phyloP scores from a whole-genome alignment of 2,113 vertebrate genomes.

The Carlito syrichta region DNA sequence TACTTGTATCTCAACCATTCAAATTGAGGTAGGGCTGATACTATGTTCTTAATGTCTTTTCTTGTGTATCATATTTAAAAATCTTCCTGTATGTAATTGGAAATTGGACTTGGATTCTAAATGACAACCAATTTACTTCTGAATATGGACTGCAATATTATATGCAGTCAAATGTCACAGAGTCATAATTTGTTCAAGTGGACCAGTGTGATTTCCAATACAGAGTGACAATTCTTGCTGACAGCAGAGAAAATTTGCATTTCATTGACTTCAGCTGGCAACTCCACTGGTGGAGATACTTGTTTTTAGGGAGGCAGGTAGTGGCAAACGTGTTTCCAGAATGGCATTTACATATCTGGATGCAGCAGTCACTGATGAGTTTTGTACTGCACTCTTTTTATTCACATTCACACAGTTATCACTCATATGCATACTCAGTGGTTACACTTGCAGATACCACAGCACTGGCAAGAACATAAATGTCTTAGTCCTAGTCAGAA shows the following conservation, averaged over 20 bases:
- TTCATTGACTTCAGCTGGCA: neutral
- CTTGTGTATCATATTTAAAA: neutral
- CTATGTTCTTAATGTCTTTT: neutral
- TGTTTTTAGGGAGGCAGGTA: neutral
- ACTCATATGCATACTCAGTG: neutral
- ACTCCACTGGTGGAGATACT: too few relatives aligned
- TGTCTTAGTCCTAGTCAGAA: neutral
- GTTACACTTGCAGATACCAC: neutral
- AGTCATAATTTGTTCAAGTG: neutral
- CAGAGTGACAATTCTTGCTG: neutral
- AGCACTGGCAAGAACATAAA: too few relatives aligned
- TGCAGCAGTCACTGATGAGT: neutral
- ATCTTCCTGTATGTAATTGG: neutral
- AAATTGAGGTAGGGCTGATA: neutral
- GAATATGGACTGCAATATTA: neutral
- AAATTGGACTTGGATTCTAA: neutral
- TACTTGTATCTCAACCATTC: neutral
- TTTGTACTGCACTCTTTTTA: neutral
- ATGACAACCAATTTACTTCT: neutral
- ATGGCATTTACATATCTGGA: neutral
- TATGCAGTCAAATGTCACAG: neutral
- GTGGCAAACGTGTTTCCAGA: neutral
- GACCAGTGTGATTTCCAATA: too few relatives aligned
- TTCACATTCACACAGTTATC: neutral
- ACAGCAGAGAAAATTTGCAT: too few relatives aligned